Base-by-base conservation (phyloP, 2,113 vertebrate species). In the Spea multiplicata region DNA sequence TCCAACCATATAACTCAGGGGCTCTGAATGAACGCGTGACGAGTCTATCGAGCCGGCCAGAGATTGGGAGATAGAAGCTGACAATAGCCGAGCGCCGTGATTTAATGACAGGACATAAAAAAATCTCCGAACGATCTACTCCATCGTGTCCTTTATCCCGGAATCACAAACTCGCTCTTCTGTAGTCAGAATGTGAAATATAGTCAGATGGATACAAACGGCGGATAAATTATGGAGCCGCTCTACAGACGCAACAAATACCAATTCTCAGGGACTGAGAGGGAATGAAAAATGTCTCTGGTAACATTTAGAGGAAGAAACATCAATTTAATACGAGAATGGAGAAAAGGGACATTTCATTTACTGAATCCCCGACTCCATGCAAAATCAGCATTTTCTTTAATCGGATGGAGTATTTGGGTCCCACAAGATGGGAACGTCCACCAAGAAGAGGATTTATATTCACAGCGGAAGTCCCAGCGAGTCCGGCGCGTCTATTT, bases 271-370 rank as follows among this genome's bases (percentile, higher is more conserved):
- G 30, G 30, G 30, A 30, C 30, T 30, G 30, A 30, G 30, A 30
- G 30, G 2, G 30, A 30, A 2, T 30, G 30, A 30, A 30, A 30
- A 30, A 30, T 30, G 30, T 2, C 30, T 30, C 30, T 1, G 1
- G 30, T 30, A 30, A 30, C 30, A 30, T 30, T 30, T 30, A 30
- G 30, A 2, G 30, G 69, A 59, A 73, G 65, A 57, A 75, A 80
- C 76, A 72, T 73, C 64, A 3, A n/a, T 76, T 82, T 80, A 84
- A 76, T 81, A 79, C 80, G 5, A 84, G 52, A 82, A 69, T 57
- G 69, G 7, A 16, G 3, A 64, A 67, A 45, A 0, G 3, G 80
- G 79, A 77, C 49, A 57, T 71, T 65, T 69, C 59, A 47, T 79
- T 81, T 81, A 6, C 69, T 52, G 69, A 4, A 0, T 3, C 74